Evolutionary conservation across 2,888 invertebrate genomes (phyloP), one percentile per base, ranked within the genome.

Genomic region (Salpingus planirostris): DNA sequence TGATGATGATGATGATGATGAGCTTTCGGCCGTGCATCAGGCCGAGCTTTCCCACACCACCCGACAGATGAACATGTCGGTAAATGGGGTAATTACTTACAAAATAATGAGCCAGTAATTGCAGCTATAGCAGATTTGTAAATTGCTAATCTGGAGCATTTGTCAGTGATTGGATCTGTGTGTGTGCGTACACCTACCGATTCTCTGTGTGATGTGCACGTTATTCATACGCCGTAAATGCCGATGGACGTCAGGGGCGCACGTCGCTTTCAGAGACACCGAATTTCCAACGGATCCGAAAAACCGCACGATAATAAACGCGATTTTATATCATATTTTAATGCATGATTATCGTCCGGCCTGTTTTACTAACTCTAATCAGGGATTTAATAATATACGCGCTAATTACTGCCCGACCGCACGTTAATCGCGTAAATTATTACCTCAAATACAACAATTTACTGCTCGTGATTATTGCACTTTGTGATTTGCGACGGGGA

Each of bases 101-200:
- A 51, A 55, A 61, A 64, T 65, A 65, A 64, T 65, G 64, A 64
- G 64, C 56, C 55, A 52, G 62, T 63, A 63, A 64, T 65, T 64
- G 64, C 61, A 59, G 61, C 59, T 62, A 62, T 61, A 59, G 61
- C 62, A 61, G 64, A 64, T 63, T 64, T 62, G 65, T 61, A 64
- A 64, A 63, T 64, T 64, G 62, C 63, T 64, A 64, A 65, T 65
- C 63, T 61, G 57, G 60, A 59, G 60, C 62, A 60, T 62, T 62
- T 60, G 57, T 62, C 60, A 58, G 50, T 55, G 56, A 57, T 58
- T 58, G 56, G 53, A 50, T 51, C 48, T 47, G 45, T 49, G 49
- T 52, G 44, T 39, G n/a, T n/a, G n/a, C n/a, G n/a, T 43, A 41
- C 29, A 15, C 26, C 11, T 25, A 21, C 26, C 11, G 27, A n/a